These are phyloP conservation scores for Leptopterna dolabrata DNA, from an alignment of 2,888 invertebrate species.

Conservation along the genomic window DNA sequence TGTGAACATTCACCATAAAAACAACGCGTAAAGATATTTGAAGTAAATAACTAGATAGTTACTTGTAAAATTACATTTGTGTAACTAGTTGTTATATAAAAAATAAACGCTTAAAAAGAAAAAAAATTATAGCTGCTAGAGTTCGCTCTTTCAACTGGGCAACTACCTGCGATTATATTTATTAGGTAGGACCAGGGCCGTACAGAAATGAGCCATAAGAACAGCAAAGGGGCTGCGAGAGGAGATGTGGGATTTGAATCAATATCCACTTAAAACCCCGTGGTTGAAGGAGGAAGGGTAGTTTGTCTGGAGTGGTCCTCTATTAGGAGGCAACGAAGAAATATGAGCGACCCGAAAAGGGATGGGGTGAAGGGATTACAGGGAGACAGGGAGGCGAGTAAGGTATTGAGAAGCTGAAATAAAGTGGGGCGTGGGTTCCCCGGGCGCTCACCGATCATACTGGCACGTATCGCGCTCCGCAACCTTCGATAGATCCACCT, in stretches of 20 bases:
- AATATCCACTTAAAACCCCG: constrained; percentile 27
- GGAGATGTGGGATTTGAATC: constrained; percentile 15
- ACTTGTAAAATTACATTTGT: no score
- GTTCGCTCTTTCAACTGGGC: no score
- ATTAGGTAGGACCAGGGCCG: neutral
- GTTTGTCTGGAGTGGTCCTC: constrained; percentile 46
- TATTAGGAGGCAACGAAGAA: constrained; percentile 28
- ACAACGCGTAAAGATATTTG: no score
- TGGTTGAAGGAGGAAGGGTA: constrained; percentile 30
- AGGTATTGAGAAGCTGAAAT: neutral
- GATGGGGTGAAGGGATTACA: neutral
- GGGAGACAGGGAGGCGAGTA: neutral
- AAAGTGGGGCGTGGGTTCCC: neutral
- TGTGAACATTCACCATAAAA: no score
- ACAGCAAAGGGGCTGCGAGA: neutral
- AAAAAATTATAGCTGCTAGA: no score
- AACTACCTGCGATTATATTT: neutral
- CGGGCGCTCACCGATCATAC: neutral
- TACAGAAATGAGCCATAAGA: neutral
- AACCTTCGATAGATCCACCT: neutral
- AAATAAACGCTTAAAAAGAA: no score
- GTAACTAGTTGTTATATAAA: no score
- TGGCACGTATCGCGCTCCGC: neutral
- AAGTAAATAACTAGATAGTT: no score
- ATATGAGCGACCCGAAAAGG: neutral